Evolutionary conservation across 2,888 invertebrate species (phyloP).

Genomic region (Melangyna quadrimaculata): DNA sequence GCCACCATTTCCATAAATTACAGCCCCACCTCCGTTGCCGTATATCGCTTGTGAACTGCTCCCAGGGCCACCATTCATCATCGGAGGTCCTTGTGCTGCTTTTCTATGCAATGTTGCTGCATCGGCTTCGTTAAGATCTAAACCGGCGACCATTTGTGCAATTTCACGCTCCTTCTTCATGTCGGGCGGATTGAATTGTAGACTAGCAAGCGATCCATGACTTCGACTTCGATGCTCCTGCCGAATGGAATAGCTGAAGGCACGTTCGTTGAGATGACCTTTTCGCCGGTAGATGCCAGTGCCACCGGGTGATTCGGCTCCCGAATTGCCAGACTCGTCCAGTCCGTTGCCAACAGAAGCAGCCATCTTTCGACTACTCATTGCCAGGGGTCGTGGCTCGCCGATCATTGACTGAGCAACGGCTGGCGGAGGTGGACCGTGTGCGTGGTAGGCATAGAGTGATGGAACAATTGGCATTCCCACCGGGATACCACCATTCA

Average conservation of each 20-base stretch:
- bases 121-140: constrained; percentile 89
- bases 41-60: constrained; percentile 75
- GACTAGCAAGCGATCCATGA: constrained; percentile 94
- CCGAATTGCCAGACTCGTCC: constrained; percentile 82
- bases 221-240: constrained; percentile 96
- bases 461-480: constrained; percentile 82
- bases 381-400: constrained; percentile 83
- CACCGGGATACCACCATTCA: constrained; percentile 79
- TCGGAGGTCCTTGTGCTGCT: constrained; percentile 72
- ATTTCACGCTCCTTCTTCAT: constrained; percentile 95
- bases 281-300: constrained; percentile 95
- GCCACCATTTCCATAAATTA: constrained; percentile 75
- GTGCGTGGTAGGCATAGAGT: constrained; percentile 81
- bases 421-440: constrained; percentile 79
- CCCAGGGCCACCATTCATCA: constrained; percentile 75
- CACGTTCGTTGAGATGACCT: constrained; percentile 95
- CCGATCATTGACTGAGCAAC: constrained; percentile 84
- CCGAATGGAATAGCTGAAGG: constrained; percentile 95
- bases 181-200: constrained; percentile 93
- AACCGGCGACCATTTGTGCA: constrained; percentile 95
- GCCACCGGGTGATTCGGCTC: constrained; percentile 84
- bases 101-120: constrained; percentile 82
- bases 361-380: constrained; percentile 84
- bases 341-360: constrained; percentile 86
- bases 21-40: constrained; percentile 73